Evolutionary conservation across 2,797 vertebrate genomes (phyloP).

Genomic region (Hypotaenidia philippensis): DNA sequence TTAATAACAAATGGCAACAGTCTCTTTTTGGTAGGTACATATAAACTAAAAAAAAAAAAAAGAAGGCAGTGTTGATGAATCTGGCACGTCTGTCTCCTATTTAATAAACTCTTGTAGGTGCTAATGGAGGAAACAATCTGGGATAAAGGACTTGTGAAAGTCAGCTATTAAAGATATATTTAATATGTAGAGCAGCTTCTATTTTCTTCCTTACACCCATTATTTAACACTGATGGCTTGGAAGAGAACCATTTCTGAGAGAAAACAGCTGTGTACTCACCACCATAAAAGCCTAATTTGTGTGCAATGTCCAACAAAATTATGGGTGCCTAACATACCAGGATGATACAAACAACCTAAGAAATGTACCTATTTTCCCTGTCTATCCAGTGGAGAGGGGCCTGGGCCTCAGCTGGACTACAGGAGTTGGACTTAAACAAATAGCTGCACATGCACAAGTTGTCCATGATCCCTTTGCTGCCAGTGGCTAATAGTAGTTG

Average conservation of each 20-base stretch:
- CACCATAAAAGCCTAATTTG: neutral
- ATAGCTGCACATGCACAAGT: neutral
- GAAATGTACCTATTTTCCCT: neutral
- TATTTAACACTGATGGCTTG: neutral
- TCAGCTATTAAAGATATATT: constrained; percentile 70
- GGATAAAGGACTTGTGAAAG: constrained; percentile 79
- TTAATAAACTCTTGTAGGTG: constrained; percentile 75
- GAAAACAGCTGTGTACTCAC: neutral
- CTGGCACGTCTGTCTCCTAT: constrained; percentile 52
- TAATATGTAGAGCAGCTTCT: constrained; percentile 28
- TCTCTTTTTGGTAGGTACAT: constrained; percentile 54
- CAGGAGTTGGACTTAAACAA: neutral
- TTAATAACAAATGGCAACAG: constrained; percentile 73
- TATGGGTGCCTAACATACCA: neutral
- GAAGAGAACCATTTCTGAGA: neutral
- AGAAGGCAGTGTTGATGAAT: constrained; percentile 68
- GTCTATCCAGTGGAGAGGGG: neutral
- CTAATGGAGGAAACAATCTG: constrained; percentile 67
- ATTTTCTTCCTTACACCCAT: neutral
- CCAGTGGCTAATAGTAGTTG: neutral
- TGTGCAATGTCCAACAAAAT: neutral
- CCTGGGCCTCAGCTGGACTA: neutral
- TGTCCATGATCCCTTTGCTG: neutral
- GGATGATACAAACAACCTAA: neutral
- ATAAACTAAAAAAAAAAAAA: constrained; percentile 51